phyloP scores from a whole-genome alignment of 2,888 invertebrate genomes.

The Volucella bombylans region DNA sequence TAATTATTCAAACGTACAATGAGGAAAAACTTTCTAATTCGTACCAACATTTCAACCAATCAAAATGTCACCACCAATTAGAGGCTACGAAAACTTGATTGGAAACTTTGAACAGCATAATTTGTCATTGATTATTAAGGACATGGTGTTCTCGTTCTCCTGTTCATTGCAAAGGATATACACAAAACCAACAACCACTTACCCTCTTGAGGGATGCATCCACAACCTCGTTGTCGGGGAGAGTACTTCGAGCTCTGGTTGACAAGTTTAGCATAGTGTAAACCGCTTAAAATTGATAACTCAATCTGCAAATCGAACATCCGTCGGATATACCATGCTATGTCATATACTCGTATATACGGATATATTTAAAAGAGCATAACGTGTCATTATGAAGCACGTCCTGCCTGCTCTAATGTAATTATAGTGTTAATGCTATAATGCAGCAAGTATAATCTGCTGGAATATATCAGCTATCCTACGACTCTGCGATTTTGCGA shows the following conservation, averaged over 20 bases:
- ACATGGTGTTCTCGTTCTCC: background rate
- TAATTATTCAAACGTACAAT: slow-evolving; percentile 7
- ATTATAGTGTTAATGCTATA: slow-evolving; percentile 42
- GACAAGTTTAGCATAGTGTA: slow-evolving; percentile 1
- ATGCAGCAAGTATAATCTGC: slow-evolving; percentile 49
- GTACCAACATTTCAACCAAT: slow-evolving; percentile 33
- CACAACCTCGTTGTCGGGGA: background rate
- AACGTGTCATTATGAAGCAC: slow-evolving; percentile 18
- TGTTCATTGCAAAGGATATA: background rate
- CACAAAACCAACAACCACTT: background rate
- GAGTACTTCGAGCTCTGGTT: background rate
- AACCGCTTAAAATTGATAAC: slow-evolving; percentile 35
- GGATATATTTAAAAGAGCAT: too few relatives aligned
- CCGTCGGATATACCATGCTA: background rate
- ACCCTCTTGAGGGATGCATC: background rate
- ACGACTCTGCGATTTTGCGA: slow-evolving; percentile 48
- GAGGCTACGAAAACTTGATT: slow-evolving; percentile 34
- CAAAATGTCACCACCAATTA: slow-evolving; percentile 42
- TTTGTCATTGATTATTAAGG: slow-evolving; percentile 41
- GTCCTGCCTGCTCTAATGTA: slow-evolving; percentile 1
- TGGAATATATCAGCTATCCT: slow-evolving; percentile 17
- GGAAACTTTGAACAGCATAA: slow-evolving; percentile 41
- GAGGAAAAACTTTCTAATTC: slow-evolving; percentile 30
- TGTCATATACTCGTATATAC: background rate
- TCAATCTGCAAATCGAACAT: slow-evolving; percentile 38